A percentile compares a stretch with the other conserved stretches of the same genome.
Conservation (phyloP, 2,797 vertebrate genomes). For the Hydrophis major region DNA sequence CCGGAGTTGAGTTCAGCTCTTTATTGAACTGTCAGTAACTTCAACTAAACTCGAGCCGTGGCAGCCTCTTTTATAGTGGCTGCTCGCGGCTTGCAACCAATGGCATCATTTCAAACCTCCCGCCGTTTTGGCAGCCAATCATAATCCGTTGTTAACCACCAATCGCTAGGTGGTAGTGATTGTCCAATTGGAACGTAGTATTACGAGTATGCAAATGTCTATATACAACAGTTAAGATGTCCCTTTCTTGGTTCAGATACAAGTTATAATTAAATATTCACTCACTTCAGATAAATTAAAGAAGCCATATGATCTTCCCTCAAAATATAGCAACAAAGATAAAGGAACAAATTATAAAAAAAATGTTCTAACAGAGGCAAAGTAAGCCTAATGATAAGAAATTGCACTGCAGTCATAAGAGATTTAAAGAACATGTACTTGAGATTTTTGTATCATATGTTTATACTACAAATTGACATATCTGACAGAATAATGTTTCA, state of each 20-base stretch:
- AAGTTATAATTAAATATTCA: background rate
- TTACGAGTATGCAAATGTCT: too few relatives aligned
- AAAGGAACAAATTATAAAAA: background rate
- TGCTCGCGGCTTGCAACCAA: too few relatives aligned
- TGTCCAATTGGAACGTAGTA: too few relatives aligned
- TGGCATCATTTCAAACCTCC: too few relatives aligned
- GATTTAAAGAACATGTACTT: background rate
- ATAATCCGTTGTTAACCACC: too few relatives aligned
- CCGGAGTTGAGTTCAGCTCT: too few relatives aligned
- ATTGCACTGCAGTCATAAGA: too few relatives aligned
- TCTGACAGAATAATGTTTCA: background rate
- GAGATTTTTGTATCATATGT: background rate
- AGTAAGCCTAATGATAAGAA: background rate
- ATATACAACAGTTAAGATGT: background rate
- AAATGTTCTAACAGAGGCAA: background rate
- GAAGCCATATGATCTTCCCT: background rate
- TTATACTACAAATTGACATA: background rate
- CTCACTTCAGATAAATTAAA: background rate
- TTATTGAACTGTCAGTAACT: too few relatives aligned
- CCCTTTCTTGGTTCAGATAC: background rate
- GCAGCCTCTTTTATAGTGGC: too few relatives aligned
- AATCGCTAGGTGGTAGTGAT: too few relatives aligned
- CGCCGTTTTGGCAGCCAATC: too few relatives aligned
- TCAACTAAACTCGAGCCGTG: too few relatives aligned
- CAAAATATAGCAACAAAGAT: background rate